Percentiles rank a stretch among this genome's conserved stretches.
Evolutionary conservation across 2,113 vertebrate species (phyloP).

Genomic region (sheep (Ovis aries)): DNA sequence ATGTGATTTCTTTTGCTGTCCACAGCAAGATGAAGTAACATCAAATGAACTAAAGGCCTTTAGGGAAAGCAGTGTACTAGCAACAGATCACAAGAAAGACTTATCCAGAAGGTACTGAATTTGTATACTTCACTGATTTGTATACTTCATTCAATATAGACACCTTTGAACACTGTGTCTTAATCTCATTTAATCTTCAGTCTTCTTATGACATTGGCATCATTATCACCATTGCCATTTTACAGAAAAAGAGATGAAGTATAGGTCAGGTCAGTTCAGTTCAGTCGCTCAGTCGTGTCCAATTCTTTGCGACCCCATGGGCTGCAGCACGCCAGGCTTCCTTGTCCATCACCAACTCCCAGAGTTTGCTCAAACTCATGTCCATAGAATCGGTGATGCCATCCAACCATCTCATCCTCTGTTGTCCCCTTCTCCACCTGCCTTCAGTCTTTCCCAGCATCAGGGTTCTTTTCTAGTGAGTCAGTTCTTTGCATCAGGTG

Average conservation of each 20-base stretch:
- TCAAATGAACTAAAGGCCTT: fast-evolving
- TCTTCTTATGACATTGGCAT: background rate
- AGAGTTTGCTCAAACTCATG: background rate
- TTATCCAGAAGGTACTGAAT: constrained; percentile 69
- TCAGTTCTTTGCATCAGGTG: background rate
- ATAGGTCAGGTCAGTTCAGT: background rate
- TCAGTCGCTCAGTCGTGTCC: background rate
- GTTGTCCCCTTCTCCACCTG: background rate
- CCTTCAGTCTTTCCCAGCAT: background rate
- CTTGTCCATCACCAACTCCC: background rate
- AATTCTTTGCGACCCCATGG: background rate
- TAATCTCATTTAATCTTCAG: constrained; percentile 25
- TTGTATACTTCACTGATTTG: background rate
- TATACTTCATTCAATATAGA: background rate
- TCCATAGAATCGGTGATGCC: background rate
- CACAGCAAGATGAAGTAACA: background rate
- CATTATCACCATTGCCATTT: background rate
- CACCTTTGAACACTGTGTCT: background rate
- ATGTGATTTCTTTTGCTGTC: background rate
- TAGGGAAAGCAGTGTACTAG: background rate
- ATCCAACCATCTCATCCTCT: background rate
- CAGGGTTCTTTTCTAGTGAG: background rate
- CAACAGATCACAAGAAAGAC: background rate
- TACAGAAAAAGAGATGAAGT: background rate
- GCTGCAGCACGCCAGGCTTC: background rate